Percentiles rank a stretch among this genome's conserved stretches.
Evolutionary conservation across 2,888 invertebrate genomes (phyloP).

Genomic region (Vannuccia rotundouncinata): DNA sequence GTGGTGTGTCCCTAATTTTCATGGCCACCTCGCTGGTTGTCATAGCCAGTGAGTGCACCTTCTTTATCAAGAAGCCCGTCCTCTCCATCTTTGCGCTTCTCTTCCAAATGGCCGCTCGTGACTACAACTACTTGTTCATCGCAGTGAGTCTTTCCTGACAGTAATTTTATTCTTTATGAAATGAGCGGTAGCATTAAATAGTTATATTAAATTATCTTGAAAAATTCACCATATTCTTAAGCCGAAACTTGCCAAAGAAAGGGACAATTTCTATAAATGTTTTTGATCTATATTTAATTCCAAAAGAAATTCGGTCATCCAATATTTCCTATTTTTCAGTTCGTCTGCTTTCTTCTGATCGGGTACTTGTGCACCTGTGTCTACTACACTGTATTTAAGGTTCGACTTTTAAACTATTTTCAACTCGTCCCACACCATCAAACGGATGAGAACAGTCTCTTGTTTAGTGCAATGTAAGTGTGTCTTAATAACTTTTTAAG

Average conservation of each 20-base stretch:
- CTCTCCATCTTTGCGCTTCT: slow-evolving; percentile 93
- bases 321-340: slow-evolving; percentile 60
- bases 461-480: slow-evolving; percentile 87
- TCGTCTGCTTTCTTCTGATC: slow-evolving; percentile 80
- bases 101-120: slow-evolving; percentile 70
- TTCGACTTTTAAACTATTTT: slow-evolving; percentile 87
- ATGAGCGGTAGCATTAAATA: background rate
- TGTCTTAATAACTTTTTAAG: slow-evolving; percentile 18
- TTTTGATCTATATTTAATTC: too few species aligned
- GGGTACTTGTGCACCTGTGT: slow-evolving; percentile 94
- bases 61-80: slow-evolving; percentile 84
- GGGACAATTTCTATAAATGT: too few species aligned
- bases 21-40: slow-evolving; percentile 74
- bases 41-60: slow-evolving; percentile 98
- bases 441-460: slow-evolving; percentile 94
- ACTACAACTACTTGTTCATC: slow-evolving; percentile 85
- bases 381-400: slow-evolving; percentile 92
- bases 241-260: too few species aligned
- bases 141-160: slow-evolving; percentile 64
- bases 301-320: too few species aligned
- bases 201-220: slow-evolving; percentile 12
- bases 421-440: slow-evolving; percentile 94
- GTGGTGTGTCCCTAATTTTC: slow-evolving; percentile 62
- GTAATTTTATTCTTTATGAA: background rate
- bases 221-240: too few species aligned